A percentile compares a stretch with the other conserved stretches of the same genome.
Conservation (phyloP, 2,113 vertebrate genomes). For the Cebidichthys violaceus region DNA sequence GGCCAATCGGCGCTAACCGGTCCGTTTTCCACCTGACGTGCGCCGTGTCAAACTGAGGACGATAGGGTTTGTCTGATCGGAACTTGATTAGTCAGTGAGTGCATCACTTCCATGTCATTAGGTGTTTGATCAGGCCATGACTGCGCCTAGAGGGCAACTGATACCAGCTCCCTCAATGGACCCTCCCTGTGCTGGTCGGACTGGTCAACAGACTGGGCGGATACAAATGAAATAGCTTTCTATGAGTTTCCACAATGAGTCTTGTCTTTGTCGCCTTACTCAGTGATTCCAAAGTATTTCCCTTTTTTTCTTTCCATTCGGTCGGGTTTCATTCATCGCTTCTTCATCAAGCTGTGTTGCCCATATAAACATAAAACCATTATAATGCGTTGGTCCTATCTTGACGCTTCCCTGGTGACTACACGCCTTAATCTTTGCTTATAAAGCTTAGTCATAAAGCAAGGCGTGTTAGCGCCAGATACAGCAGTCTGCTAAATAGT, state of each 20-base stretch:
- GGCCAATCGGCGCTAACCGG: conserved; percentile 66
- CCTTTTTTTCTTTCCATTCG: conserved; percentile 29
- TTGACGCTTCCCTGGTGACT: conserved; percentile 71
- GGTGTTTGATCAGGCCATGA: conserved; percentile 30
- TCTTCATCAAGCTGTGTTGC: conserved; percentile 11
- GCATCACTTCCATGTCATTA: conserved; percentile 33
- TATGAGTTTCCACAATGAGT: conserved; percentile 46
- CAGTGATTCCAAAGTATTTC: conserved; percentile 32
- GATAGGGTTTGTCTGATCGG: conserved; percentile 38
- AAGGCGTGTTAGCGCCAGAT: conserved; percentile 74
- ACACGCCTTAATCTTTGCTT: conserved; percentile 78
- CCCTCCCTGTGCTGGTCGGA: conserved; percentile 23
- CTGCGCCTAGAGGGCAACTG: conserved; percentile 38
- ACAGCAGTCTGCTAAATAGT: conserved; percentile 72
- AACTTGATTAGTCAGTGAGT: conserved; percentile 38
- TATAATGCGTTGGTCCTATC: conserved; percentile 54
- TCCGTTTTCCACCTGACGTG: conserved; percentile 58
- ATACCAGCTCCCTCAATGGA: conserved; percentile 44
- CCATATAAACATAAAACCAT: conserved; percentile 64
- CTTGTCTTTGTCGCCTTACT: conserved; percentile 15
- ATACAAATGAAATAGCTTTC: conserved; percentile 15
- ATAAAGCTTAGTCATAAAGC: conserved; percentile 83
- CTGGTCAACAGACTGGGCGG: conserved; percentile 18
- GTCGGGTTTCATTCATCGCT: conserved; percentile 37
- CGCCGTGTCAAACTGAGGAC: conserved; percentile 41